Percentiles rank a stretch among this genome's conserved stretches.
These are phyloP conservation scores for Poecilia velifera DNA, from an alignment of 2,797 vertebrate species.

Conservation along the genomic window DNA sequence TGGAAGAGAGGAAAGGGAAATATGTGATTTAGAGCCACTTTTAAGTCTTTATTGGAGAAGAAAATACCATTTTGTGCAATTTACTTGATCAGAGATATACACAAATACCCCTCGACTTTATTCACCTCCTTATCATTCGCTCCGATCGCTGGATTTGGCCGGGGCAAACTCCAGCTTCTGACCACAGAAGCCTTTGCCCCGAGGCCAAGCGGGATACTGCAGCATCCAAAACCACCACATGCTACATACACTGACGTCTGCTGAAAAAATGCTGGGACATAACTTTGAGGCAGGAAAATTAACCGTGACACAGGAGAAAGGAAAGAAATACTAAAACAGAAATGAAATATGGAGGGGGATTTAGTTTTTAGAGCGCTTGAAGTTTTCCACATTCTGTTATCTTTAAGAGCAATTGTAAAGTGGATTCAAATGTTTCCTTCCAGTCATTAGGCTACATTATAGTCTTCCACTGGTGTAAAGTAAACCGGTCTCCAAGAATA, in stretches of 20 bases:
- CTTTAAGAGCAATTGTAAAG: background rate
- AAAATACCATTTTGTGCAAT: background rate
- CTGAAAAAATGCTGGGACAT: constrained; percentile 16
- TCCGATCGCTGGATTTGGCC: constrained; percentile 49
- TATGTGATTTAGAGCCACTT: background rate
- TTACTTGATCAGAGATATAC: background rate
- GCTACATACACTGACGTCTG: constrained; percentile 27
- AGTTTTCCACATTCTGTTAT: constrained; percentile 11
- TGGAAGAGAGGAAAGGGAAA: background rate
- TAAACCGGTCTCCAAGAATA: background rate
- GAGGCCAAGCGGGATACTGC: constrained; percentile 56
- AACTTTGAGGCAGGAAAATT: constrained; percentile 28
- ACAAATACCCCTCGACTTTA: constrained; percentile 18
- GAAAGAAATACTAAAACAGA: constrained; percentile 27
- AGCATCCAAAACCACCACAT: constrained; percentile 41
- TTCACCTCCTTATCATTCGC: constrained; percentile 44
- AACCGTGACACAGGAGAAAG: constrained; percentile 7
- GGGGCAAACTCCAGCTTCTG: constrained; percentile 29
- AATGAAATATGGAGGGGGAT: constrained; percentile 9
- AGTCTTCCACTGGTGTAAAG: background rate
- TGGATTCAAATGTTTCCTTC: background rate
- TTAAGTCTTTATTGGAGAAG: background rate
- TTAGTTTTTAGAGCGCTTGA: constrained; percentile 2
- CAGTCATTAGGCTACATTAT: background rate
- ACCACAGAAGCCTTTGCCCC: constrained; percentile 34